Percentiles rank a stretch among this genome's conserved stretches.
Evolutionary conservation across 2,113 vertebrate genomes (phyloP).

Genomic region (Nestor notabilis): DNA sequence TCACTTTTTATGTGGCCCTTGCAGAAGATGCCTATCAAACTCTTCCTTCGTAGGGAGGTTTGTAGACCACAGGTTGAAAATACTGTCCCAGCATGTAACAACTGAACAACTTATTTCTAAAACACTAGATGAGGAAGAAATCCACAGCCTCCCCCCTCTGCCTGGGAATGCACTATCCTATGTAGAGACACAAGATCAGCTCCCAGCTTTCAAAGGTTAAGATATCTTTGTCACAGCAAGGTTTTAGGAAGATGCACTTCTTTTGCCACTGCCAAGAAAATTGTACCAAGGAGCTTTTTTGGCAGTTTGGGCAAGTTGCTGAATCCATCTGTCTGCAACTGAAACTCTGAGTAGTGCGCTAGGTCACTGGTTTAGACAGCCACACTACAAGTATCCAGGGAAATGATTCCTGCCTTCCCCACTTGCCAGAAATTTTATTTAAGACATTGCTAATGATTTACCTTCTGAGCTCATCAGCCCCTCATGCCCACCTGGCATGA

Average conservation of each 20-base stretch:
- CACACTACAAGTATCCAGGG: not conserved
- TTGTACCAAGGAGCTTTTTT: not conserved
- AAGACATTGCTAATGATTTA: not conserved
- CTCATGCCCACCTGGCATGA: not conserved
- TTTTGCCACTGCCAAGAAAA: not conserved
- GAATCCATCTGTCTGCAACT: not conserved
- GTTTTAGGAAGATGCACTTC: not conserved
- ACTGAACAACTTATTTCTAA: not conserved
- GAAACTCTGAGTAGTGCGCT: not conserved
- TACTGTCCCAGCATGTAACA: not conserved
- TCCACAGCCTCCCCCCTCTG: not conserved
- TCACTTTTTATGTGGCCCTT: not conserved
- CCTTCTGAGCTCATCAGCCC: not conserved
- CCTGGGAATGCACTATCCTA: not conserved
- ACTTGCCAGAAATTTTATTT: not conserved
- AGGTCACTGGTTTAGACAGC: not conserved
- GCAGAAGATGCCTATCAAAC: not conserved
- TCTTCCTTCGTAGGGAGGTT: not conserved
- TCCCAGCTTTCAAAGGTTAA: not conserved
- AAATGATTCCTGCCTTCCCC: not conserved
- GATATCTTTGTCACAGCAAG: not conserved
- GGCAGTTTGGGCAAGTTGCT: not conserved
- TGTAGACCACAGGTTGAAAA: not conserved
- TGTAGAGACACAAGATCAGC: not conserved
- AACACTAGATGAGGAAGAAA: not conserved